These are phyloP conservation scores for Chloroceryle aenea DNA, from an alignment of 2,113 vertebrate genomes.

Conservation along the genomic window DNA sequence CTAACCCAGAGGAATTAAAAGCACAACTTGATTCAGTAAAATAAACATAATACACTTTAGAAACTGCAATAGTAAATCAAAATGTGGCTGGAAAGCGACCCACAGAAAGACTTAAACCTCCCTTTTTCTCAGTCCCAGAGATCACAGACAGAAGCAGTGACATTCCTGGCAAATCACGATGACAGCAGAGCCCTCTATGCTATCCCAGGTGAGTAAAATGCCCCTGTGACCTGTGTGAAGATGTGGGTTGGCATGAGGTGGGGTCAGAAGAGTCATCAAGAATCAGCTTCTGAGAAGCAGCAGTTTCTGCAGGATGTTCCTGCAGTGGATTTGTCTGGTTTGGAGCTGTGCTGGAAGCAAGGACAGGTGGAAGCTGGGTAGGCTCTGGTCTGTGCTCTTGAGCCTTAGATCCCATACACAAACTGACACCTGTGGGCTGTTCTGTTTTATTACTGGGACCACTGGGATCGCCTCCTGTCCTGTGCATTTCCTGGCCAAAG, in stretches of 20 bases:
- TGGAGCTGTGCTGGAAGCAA: not conserved
- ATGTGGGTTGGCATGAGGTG: accelerated
- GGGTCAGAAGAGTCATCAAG: not conserved
- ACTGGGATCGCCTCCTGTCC: not conserved
- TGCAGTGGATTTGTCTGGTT: not conserved
- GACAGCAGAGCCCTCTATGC: constrained; percentile 97
- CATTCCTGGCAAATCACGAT: constrained; percentile 96
- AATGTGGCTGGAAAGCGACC: not conserved
- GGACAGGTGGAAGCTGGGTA: not conserved
- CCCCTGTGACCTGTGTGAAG: not conserved
- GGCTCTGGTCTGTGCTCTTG: not conserved
- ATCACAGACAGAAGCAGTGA: constrained; percentile 97
- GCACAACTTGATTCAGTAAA: not conserved
- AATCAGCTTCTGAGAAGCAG: not conserved
- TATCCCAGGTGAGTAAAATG: constrained; percentile 87
- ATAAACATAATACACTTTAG: accelerated
- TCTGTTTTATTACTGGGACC: not conserved
- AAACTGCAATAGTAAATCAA: not conserved
- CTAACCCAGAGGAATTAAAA: not conserved
- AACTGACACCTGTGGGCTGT: not conserved
- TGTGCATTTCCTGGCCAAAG: not conserved
- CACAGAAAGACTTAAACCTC: not conserved
- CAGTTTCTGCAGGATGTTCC: accelerated
- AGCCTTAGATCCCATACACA: accelerated
- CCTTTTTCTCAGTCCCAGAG: constrained; percentile 87